Base-by-base conservation (phyloP, 2,888 invertebrate species). In the Agrotis puta region DNA sequence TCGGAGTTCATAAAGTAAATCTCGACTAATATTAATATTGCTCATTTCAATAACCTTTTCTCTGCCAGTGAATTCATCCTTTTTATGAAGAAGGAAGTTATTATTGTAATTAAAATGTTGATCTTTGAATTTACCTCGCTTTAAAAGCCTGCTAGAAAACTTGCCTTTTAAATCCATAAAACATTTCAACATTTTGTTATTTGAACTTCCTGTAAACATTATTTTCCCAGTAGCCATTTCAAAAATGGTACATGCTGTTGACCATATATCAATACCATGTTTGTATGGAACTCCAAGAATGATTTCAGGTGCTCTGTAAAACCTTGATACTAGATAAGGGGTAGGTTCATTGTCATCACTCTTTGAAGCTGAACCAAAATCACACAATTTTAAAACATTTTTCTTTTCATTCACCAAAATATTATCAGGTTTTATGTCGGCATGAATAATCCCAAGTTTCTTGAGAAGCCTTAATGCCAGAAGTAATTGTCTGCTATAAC, bases 361-460 rank as follows among this genome's bases (percentile, higher is more conserved):
- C 90, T 98, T 98, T 16, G 98, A 98, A 11, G 99, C 99, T 5
- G 99, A 99, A 24, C 99, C 99, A 96, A 99, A 99, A 97, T 99
- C 99, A 94, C 99, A 99, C 58, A 99, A 95, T 94, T 99, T 99
- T 87, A 99, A 94, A 70, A 99, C 97, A 91, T 99, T 97, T 95
- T 99, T 99, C 91, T 98, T 99, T 93, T 99, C 99, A 96, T 99
- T 99, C 20, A 99, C 99, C 94, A 99, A 96, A 94, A 99, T 99
- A 93, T 99, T 99, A 92, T 99, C 99, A 16, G 99, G 99, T 94
- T 99, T 99, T 87, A 99, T 99, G 94, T 99, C 99, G 88, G 99
- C 99, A 96, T 99, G 99, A 66, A 99, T 96, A 85, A 99, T 98
- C 84, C 98, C 98, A 83, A 99, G 98, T 93, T 99, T 98, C 92